A percentile compares a stretch with the other conserved stretches of the same genome.
Conservation (phyloP, 2,888 invertebrate species). For the Orgyia antiqua region DNA sequence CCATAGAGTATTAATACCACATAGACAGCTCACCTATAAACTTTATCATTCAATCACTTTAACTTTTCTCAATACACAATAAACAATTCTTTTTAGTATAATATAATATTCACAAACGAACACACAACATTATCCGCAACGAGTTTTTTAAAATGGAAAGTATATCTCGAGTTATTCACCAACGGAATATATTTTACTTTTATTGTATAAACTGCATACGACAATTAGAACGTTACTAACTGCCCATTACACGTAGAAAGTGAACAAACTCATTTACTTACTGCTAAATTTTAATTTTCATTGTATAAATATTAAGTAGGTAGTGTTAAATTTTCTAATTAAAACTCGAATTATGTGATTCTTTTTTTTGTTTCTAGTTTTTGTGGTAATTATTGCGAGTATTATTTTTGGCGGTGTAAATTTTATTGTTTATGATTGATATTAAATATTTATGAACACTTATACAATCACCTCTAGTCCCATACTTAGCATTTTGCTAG, state of each 20-base stretch:
- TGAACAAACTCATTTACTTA: slow-evolving; percentile 35
- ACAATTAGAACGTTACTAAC: slow-evolving; percentile 56
- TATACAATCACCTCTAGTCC: no score
- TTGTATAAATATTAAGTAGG: slow-evolving; percentile 36
- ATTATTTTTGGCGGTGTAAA: no score
- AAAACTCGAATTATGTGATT: slow-evolving; percentile 19
- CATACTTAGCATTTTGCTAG: no score
- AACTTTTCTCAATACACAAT: no score
- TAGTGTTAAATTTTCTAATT: slow-evolving; percentile 32
- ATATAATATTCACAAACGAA: no score
- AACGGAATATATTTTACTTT: slow-evolving; percentile 32
- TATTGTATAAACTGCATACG: slow-evolving; percentile 39
- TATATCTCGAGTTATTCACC: slow-evolving; percentile 23
- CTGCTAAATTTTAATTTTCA: slow-evolving; percentile 27
- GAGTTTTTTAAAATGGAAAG: slow-evolving; percentile 36
- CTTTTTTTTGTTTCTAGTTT: not conserved
- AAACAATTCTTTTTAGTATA: no score
- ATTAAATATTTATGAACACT: no score
- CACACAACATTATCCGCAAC: slow-evolving; percentile 6
- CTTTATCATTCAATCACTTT: no score
- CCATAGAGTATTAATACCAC: no score
- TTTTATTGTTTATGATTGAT: no score
- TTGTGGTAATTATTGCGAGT: no score
- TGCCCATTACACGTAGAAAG: slow-evolving; percentile 48
- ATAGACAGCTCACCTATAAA: no score